A percentile compares a stretch with the other conserved stretches of the same genome.
phyloP scores from a whole-genome alignment of 2,888 invertebrate species.

The Tiphia femorata region DNA sequence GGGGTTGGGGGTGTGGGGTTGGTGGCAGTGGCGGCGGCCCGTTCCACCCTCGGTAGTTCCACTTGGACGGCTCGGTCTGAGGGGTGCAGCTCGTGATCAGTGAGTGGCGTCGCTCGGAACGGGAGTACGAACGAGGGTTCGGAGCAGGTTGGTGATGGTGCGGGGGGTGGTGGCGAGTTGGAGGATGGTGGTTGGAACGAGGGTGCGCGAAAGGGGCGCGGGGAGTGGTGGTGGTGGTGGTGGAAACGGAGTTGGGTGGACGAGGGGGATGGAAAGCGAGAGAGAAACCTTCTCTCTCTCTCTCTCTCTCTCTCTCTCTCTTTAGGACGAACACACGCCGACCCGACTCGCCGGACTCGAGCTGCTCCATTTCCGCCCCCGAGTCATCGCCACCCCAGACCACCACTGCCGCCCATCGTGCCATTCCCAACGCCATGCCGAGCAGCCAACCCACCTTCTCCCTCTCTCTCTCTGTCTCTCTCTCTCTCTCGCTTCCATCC shows the following conservation, averaged over 20 bases:
- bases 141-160: too few species aligned
- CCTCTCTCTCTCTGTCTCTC: constrained; percentile 1
- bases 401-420: neutral
- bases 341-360: constrained; percentile 42
- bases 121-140: too few species aligned
- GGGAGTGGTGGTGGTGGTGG: constrained; percentile 12
- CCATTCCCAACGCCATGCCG: too few species aligned
- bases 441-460: neutral
- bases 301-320: too few species aligned
- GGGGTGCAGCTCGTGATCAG: constrained; percentile 4
- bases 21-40: too few species aligned
- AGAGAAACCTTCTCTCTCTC: too few species aligned
- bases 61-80: constrained; percentile 18
- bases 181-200: constrained; percentile 11
- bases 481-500: constrained; percentile 14
- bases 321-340: constrained; percentile 25
- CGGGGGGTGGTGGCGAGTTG: constrained; percentile 26
- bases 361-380: constrained; percentile 50
- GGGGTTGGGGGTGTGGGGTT: too few species aligned
- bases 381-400: constrained; percentile 25
- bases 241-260: constrained; percentile 9
- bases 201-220: constrained; percentile 8
- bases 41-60: constrained; percentile 6
- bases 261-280: constrained; percentile 1
- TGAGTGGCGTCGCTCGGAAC: constrained; percentile 3